Percentiles rank a stretch among this genome's conserved stretches.
Conservation (phyloP, 2,113 vertebrate species). For the Formicarius rufipectus region DNA sequence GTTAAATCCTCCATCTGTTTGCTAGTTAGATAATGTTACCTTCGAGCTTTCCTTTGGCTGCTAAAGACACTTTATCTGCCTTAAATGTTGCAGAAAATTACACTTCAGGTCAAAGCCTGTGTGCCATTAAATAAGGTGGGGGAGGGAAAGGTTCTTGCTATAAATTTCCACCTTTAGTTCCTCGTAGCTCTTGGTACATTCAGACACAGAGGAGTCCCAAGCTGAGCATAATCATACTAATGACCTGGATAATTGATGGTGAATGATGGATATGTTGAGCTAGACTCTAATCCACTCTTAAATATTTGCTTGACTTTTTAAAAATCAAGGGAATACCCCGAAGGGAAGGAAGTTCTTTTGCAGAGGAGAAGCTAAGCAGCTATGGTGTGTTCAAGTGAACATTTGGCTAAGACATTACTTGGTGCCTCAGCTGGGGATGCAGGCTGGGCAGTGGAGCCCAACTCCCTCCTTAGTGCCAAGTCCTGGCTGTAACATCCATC, state of each 20-base stretch:
- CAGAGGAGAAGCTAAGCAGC: conserved; percentile 33
- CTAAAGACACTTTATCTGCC: conserved; percentile 70
- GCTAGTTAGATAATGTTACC: conserved; percentile 73
- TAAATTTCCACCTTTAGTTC: conserved; percentile 55
- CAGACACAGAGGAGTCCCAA: conserved; percentile 9
- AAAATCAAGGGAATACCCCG: conserved; percentile 59
- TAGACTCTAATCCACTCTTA: conserved; percentile 63
- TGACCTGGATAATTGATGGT: conserved; percentile 62
- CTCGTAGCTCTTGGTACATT: conserved; percentile 24
- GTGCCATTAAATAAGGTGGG: conserved; percentile 41
- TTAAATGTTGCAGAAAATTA: conserved; percentile 76
- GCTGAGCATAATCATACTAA: conserved; percentile 47
- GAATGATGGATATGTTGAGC: conserved; percentile 63
- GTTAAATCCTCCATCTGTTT: conserved; percentile 71
- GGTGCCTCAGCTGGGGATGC: neutral
- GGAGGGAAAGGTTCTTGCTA: conserved; percentile 10
- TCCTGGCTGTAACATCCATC: conserved; percentile 3
- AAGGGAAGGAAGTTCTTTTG: conserved; percentile 55
- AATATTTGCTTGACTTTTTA: conserved; percentile 60
- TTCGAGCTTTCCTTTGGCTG: conserved; percentile 71
- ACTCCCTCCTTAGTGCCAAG: neutral
- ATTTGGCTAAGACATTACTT: conserved; percentile 57
- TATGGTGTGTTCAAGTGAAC: neutral
- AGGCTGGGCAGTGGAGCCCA: neutral
- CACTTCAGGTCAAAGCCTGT: conserved; percentile 68